A percentile compares a stretch with the other conserved stretches of the same genome.
These are phyloP conservation scores for Nomada ferruginata DNA, from an alignment of 2,888 invertebrate genomes.

Conservation along the genomic window DNA sequence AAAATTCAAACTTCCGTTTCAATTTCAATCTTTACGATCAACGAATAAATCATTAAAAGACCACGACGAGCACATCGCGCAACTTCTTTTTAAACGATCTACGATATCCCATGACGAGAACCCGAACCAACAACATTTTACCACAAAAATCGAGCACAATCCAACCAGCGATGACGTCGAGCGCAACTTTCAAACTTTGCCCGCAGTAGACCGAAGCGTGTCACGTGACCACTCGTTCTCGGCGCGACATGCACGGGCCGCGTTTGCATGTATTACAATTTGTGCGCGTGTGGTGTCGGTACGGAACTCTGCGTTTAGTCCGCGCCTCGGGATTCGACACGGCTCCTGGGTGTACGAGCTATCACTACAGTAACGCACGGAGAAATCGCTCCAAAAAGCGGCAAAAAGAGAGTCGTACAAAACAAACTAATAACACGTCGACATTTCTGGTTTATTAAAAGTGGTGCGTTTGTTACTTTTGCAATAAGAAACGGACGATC, in stretches of 20 bases:
- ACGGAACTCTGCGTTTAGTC: slow-evolving; percentile 62
- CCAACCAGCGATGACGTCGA: neutral
- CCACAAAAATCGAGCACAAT: neutral
- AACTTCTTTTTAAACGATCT: no score
- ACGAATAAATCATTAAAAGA: neutral
- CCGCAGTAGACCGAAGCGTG: slow-evolving; percentile 19
- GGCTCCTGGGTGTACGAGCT: slow-evolving; percentile 53
- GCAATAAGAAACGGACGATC: neutral
- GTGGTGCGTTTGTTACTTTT: slow-evolving; percentile 21
- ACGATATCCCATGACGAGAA: neutral
- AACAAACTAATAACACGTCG: neutral
- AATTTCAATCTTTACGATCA: neutral
- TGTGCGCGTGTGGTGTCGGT: slow-evolving; percentile 63
- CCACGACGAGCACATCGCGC: neutral
- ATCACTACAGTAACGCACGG: slow-evolving; percentile 24
- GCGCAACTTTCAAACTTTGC: slow-evolving; percentile 33
- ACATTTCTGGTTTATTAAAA: slow-evolving; percentile 2
- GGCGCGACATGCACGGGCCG: slow-evolving; percentile 50
- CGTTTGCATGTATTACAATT: slow-evolving; percentile 59
- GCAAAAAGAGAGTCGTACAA: neutral
- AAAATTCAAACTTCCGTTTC: neutral
- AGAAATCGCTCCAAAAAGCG: slow-evolving; percentile 41
- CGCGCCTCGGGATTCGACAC: slow-evolving; percentile 66
- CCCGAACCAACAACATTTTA: neutral
- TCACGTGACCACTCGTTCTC: slow-evolving; percentile 68